Evolutionary conservation across 2,797 vertebrate genomes (phyloP).

Genomic region (Meriones psammophilus): DNA sequence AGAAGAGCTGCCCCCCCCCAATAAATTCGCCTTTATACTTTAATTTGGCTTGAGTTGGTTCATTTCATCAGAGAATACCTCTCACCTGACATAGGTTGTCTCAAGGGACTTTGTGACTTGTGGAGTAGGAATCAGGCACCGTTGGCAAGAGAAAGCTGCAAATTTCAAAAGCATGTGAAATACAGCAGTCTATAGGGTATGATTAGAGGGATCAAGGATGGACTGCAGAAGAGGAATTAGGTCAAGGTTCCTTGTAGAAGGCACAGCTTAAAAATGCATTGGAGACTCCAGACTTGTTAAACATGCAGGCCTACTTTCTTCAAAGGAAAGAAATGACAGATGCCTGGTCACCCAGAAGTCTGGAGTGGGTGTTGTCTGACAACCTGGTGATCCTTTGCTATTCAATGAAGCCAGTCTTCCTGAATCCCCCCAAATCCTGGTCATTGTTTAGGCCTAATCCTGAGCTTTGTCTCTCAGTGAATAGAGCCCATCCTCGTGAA

Average conservation of each 20-base stretch:
- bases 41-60: no score
- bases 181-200: accelerated
- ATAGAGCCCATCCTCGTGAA: neutral
- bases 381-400: neutral
- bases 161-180: conserved; percentile 8
- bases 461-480: neutral
- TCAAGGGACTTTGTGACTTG: neutral
- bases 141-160: neutral
- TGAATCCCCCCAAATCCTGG: neutral
- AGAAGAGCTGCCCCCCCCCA: no score
- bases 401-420: neutral
- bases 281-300: neutral
- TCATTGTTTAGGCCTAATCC: neutral
- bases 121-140: neutral
- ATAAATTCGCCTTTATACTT: no score
- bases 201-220: neutral
- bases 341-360: neutral
- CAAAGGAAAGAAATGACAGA: neutral
- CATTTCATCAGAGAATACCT: no score
- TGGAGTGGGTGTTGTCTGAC: neutral
- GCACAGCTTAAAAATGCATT: neutral
- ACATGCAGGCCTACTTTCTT: neutral
- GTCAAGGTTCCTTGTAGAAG: neutral
- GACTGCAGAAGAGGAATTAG: neutral
- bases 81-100: neutral